Conservation (phyloP, 2,113 vertebrate genomes). For the Nothoprocta perdicaria region DNA sequence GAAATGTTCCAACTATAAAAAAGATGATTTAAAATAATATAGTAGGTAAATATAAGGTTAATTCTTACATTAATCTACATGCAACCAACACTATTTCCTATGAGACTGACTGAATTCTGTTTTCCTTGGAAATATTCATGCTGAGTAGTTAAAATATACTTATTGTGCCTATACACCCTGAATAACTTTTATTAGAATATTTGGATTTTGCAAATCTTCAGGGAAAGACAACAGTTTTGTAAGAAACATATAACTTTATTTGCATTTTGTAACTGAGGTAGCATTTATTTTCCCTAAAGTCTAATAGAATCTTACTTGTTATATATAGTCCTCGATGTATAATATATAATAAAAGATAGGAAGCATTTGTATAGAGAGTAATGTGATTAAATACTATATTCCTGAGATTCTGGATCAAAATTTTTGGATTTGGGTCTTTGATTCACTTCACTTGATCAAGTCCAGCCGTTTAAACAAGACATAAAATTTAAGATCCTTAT, state of each 20-base stretch:
- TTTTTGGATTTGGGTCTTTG: neutral
- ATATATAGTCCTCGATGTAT: neutral
- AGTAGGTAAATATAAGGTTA: neutral
- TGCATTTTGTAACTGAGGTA: constrained; percentile 34
- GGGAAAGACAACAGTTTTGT: neutral
- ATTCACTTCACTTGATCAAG: neutral
- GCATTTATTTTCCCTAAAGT: neutral
- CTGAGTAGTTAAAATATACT: neutral
- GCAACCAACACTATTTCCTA: neutral
- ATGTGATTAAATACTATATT: neutral
- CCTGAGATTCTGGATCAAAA: neutral
- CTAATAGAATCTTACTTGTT: neutral
- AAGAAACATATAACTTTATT: neutral
- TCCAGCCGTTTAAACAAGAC: neutral
- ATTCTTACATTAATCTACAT: neutral
- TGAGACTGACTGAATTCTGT: neutral
- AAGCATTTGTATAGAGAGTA: neutral
- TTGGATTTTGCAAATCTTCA: neutral
- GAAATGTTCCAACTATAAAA: neutral
- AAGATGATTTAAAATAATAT: neutral
- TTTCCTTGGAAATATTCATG: neutral
- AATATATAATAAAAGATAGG: neutral
- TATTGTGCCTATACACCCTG: neutral
- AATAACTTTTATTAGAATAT: neutral
- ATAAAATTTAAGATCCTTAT: neutral